phyloP scores from a whole-genome alignment of 1,140 invertebrate genomes.

The Bathynomus jamesi region DNA sequence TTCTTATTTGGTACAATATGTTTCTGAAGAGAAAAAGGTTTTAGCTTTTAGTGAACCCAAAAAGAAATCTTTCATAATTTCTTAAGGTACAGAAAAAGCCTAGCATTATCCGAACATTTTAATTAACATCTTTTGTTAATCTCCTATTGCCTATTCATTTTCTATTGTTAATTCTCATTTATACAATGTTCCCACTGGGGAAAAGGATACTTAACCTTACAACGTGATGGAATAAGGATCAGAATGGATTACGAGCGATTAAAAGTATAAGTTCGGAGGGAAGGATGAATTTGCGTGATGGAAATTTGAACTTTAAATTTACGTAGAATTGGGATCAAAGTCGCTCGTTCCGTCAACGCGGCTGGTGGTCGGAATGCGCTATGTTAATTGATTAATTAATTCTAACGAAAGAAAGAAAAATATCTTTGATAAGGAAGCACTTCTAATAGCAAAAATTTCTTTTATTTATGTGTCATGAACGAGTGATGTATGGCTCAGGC shows the following conservation, averaged over 20 bases:
- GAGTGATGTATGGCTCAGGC: background rate
- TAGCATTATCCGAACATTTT: background rate
- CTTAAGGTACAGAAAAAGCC: background rate
- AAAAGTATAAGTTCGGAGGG: background rate
- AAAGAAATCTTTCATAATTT: background rate
- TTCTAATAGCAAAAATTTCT: background rate
- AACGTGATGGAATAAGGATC: background rate
- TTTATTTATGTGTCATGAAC: background rate
- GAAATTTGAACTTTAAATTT: background rate
- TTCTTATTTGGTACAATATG: background rate
- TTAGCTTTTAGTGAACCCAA: background rate
- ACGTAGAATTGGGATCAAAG: background rate
- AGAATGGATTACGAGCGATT: background rate
- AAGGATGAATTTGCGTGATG: background rate
- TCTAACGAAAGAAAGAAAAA: background rate
- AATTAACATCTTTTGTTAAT: slow-evolving; percentile 2
- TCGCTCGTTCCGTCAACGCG: no score
- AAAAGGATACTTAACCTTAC: background rate
- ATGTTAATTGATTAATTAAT: background rate
- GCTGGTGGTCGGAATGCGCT: background rate
- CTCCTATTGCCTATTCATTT: background rate
- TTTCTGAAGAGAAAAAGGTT: background rate
- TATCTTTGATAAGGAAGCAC: background rate
- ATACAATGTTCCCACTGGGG: background rate
- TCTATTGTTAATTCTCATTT: slow-evolving; percentile 1